Evolutionary conservation across 2,797 vertebrate species (phyloP).

Genomic region (Ctenochaetus hawaiiensis): DNA sequence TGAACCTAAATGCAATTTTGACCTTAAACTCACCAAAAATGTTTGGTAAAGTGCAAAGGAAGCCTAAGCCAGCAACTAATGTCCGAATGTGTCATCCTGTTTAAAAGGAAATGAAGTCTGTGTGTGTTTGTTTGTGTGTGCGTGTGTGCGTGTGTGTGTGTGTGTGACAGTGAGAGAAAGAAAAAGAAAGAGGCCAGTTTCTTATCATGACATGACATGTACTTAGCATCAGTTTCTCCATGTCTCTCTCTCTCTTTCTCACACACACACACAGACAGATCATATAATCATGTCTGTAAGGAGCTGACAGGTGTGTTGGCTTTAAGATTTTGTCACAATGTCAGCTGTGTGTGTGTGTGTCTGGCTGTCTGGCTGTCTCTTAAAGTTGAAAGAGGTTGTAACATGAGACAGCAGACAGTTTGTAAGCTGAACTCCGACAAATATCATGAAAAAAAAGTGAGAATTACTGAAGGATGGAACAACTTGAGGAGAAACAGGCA

Average conservation of each 20-base stretch:
- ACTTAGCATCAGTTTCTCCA: constrained; percentile 34
- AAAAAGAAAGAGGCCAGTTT: neutral
- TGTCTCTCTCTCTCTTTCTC: too few species aligned
- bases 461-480: neutral
- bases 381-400: constrained; percentile 24
- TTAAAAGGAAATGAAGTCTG: neutral
- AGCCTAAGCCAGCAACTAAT: neutral
- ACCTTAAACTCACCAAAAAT: neutral
- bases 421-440: neutral
- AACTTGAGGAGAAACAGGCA: neutral
- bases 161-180: neutral
- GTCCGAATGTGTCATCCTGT: constrained; percentile 22
- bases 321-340: constrained; percentile 39
- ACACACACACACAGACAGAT: neutral
- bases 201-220: constrained; percentile 40
- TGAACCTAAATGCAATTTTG: neutral
- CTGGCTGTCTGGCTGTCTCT: constrained; percentile 13
- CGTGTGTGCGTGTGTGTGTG: neutral
- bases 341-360: constrained; percentile 31
- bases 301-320: constrained; percentile 56
- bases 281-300: constrained; percentile 19
- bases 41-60: constrained; percentile 3
- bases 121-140: neutral
- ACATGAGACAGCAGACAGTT: constrained; percentile 26
- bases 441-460: neutral